phyloP scores from a whole-genome alignment of 2,888 invertebrate species.

The Ichneumoninae sp. region DNA sequence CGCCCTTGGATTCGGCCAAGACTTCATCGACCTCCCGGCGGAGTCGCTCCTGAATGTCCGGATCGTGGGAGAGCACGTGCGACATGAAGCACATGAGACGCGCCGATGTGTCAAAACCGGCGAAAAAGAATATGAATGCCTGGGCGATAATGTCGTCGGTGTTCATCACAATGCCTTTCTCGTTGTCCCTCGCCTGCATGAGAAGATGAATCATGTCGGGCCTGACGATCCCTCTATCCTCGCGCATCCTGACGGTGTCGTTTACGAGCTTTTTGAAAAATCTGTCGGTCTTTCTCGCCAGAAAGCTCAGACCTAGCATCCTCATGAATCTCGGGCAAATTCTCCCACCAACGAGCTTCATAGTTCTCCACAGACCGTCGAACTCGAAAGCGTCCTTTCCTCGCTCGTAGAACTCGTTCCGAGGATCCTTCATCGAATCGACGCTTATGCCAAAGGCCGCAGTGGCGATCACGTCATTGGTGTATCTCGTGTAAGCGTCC shows the following conservation, averaged over 20 bases:
- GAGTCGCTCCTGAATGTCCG: conserved; percentile 83
- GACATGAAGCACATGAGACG: conserved; percentile 68
- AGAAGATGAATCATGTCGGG: conserved; percentile 77
- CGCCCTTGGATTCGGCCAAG: conserved; percentile 42
- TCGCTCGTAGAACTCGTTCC: conserved; percentile 85
- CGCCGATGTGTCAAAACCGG: conserved; percentile 73
- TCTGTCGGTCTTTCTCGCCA: conserved; percentile 35
- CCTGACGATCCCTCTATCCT: conserved; percentile 83
- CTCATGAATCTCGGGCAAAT: conserved; percentile 37
- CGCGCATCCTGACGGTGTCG: conserved; percentile 83
- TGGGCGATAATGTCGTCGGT: conserved; percentile 83
- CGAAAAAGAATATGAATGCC: conserved; percentile 77
- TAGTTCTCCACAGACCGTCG: conserved; percentile 26
- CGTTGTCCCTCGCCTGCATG: conserved; percentile 83
- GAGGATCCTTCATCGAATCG: conserved; percentile 77
- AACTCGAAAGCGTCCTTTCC: conserved; percentile 72
- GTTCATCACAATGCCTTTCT: conserved; percentile 28
- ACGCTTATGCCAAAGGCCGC: conserved; percentile 15
- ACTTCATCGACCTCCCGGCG: conserved; percentile 73
- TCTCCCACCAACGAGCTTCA: conserved; percentile 26
- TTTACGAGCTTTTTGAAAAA: conserved; percentile 69
- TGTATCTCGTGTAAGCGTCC: conserved; percentile 76
- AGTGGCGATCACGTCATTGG: conserved; percentile 1
- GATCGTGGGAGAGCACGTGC: conserved; percentile 77
- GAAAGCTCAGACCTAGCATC: conserved; percentile 39